Percentiles rank a stretch among this genome's conserved stretches.
Evolutionary conservation across 2,888 invertebrate species (phyloP).

Genomic region (Malachius bipustulatus): DNA sequence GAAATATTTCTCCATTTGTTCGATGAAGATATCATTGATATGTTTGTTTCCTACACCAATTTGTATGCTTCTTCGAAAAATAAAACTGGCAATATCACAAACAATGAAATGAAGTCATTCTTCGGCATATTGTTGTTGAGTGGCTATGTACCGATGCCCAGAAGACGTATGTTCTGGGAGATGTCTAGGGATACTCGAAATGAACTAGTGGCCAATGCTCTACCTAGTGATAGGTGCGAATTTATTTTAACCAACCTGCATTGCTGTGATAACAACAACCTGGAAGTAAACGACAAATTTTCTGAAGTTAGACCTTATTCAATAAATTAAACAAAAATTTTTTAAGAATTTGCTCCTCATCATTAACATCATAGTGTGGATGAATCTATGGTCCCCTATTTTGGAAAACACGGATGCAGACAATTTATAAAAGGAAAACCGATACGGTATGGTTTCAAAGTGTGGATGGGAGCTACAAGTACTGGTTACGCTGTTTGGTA

Average conservation of each 20-base stretch:
- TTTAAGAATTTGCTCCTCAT: slow-evolving; percentile 19
- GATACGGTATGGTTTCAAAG: too few species aligned
- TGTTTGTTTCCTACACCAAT: slow-evolving; percentile 10
- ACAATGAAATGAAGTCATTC: slow-evolving; percentile 9
- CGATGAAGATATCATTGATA: slow-evolving; percentile 10
- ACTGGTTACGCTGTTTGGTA: slow-evolving; percentile 21
- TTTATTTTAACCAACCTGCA: slow-evolving; percentile 12
- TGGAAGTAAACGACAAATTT: slow-evolving; percentile 19
- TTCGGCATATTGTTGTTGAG: slow-evolving; percentile 14
- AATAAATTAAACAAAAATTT: slow-evolving; percentile 20
- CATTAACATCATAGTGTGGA: slow-evolving; percentile 26
- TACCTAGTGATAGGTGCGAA: slow-evolving; percentile 13
- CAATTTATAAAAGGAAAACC: too few species aligned
- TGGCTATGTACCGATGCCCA: slow-evolving; percentile 13
- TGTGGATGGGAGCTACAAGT: slow-evolving; percentile 19
- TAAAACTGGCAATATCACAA: slow-evolving; percentile 5
- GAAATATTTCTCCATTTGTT: slow-evolving; percentile 9
- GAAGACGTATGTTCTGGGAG: slow-evolving; percentile 13
- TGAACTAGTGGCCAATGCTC: slow-evolving; percentile 7
- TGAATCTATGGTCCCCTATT: slow-evolving; percentile 28
- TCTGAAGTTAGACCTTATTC: slow-evolving; percentile 23
- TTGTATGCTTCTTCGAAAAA: slow-evolving; percentile 8
- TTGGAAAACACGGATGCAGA: too few species aligned
- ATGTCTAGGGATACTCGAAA: slow-evolving; percentile 10
- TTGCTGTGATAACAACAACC: slow-evolving; percentile 10